Conservation (phyloP, 2,888 invertebrate genomes). For the Callyntrura guangdongensis region DNA sequence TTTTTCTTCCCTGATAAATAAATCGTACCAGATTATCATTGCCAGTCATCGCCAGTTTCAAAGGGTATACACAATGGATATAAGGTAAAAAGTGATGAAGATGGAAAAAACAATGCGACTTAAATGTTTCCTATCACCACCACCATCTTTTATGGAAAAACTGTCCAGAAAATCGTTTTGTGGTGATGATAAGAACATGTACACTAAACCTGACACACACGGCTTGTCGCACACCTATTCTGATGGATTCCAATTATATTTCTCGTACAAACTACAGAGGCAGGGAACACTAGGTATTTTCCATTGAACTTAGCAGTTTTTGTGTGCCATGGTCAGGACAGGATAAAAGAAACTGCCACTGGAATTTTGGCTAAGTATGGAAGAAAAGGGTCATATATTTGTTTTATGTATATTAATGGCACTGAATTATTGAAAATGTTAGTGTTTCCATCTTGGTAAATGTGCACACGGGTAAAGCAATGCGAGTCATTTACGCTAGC, state of each 20-base stretch:
- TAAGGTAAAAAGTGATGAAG: neutral
- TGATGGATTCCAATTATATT: neutral
- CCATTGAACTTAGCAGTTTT: slow-evolving; percentile 5
- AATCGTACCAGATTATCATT: slow-evolving; percentile 35
- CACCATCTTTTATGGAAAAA: neutral
- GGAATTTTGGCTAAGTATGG: too few species aligned
- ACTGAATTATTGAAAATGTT: too few species aligned
- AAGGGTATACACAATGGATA: slow-evolving; percentile 4
- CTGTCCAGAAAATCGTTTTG: neutral
- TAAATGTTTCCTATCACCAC: neutral
- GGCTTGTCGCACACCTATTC: neutral
- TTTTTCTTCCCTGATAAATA: slow-evolving; percentile 26
- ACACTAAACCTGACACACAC: neutral
- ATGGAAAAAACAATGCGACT: neutral
- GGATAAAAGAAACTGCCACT: too few species aligned
- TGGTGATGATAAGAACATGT: neutral
- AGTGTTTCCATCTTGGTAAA: too few species aligned
- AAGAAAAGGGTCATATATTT: too few species aligned
- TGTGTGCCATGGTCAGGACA: slow-evolving; percentile 10
- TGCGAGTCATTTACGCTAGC: too few species aligned
- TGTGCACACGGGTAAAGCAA: too few species aligned
- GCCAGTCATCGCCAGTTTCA: slow-evolving; percentile 38
- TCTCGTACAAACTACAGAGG: neutral
- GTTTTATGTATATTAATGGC: too few species aligned
- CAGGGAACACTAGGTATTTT: slow-evolving; percentile 11